Evolutionary conservation across 2,113 vertebrate species (phyloP), one percentile per base, ranked within the genome.

Genomic region (Rhizomys pruinosus): DNA sequence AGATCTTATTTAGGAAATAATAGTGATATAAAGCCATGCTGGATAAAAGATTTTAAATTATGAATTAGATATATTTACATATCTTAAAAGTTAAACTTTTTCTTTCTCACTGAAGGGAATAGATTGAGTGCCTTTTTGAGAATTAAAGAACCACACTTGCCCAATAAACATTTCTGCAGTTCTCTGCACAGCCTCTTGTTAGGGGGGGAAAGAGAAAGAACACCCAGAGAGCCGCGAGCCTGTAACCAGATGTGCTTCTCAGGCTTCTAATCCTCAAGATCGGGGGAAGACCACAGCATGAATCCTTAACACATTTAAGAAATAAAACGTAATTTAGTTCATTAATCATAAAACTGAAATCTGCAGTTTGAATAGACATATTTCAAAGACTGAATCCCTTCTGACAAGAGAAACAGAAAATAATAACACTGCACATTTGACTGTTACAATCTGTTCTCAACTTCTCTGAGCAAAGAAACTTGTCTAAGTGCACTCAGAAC

Each of bases 241-340:
- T 74, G 0, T 4, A 55, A 82, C 96, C 97, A 97, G 95, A 96
- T 96, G 96, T 97, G 96, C 72, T 12, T 7, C 8, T 63, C 82
- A 39, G 89, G 77, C 5, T 80, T 59, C 59, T 93, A 73, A 87
- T 92, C 96, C 95, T 89, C 69, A 19, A 55, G 72, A 94, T 95
- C 7, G 22, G 68, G 90, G 76, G 64, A 96, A 94, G 90, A 96
- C 64, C 94, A 64, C 94, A 97, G 95, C 95, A 88, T 76, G 92
- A 97, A 95, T 92, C 97, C 96, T 78, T 94, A 91, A 93, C 92
- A 96, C 95, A 94, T 97, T 97, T 94, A 95, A 97, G 96, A 94
- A 97, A 96, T 95, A 95, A 97, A 95, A 95, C 0, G 39, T 88
- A 96, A 88, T 93, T 96, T 55, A 87, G 57, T 87, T 97, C 96